Conservation (phyloP, 2,113 vertebrate species). For the Promerops cafer region DNA sequence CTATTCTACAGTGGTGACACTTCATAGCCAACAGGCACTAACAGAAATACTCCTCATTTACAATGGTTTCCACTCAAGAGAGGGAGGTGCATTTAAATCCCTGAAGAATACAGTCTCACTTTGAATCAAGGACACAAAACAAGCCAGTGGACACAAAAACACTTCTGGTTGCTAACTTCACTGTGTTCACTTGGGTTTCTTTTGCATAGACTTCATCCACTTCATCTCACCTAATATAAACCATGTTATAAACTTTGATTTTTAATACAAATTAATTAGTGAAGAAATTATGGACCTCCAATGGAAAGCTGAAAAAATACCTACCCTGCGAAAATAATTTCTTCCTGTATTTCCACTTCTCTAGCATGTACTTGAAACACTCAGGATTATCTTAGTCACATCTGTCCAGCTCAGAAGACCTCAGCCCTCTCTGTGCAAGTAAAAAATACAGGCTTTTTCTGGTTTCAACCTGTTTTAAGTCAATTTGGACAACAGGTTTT, state of each 20-base stretch:
- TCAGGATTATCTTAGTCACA: constrained; percentile 14
- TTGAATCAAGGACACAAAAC: neutral
- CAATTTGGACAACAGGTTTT: constrained; percentile 46
- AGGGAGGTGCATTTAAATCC: neutral
- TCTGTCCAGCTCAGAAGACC: constrained; percentile 13
- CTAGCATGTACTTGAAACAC: neutral
- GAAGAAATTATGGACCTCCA: neutral
- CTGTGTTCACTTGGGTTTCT: neutral
- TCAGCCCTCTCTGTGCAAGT: neutral
- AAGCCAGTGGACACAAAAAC: neutral
- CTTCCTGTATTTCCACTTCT: constrained; percentile 14
- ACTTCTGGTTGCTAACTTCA: neutral
- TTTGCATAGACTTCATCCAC: neutral
- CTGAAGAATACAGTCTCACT: neutral
- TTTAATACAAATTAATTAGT: neutral
- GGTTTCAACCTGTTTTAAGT: constrained; percentile 47
- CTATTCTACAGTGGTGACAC: neutral
- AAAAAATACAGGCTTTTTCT: constrained; percentile 45
- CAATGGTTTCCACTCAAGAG: neutral
- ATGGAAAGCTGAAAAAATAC: neutral
- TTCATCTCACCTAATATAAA: neutral
- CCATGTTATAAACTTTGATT: neutral
- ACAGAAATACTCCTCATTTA: neutral
- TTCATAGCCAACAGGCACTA: constrained; percentile 8
- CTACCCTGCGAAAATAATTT: neutral